These are phyloP conservation scores for Ariolimax columbianus DNA, from an alignment of 2,888 invertebrate species.

Conservation along the genomic window DNA sequence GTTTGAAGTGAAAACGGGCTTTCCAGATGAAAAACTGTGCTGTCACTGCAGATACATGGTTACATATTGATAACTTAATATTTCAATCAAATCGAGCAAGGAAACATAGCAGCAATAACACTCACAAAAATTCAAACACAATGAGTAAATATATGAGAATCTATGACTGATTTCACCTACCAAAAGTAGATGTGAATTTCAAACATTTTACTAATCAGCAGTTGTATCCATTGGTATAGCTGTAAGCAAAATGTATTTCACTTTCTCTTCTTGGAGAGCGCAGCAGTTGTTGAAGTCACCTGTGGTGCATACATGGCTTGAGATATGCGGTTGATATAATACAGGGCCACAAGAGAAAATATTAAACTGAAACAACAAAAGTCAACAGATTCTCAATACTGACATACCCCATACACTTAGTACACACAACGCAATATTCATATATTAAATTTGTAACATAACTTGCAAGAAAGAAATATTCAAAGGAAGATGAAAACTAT, in stretches of 20 bases:
- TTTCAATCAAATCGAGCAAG: no score
- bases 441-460: no score
- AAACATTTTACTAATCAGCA: neutral
- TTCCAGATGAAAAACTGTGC: neutral
- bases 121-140: no score
- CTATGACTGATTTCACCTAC: no score
- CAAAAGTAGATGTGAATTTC: neutral
- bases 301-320: constrained; percentile 82
- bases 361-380: constrained; percentile 82
- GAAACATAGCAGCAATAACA: no score
- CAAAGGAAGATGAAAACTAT: no score
- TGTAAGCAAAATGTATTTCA: neutral
- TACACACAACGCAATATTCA: no score
- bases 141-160: no score
- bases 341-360: constrained; percentile 91
- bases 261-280: constrained; percentile 72
- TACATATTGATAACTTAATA: no score
- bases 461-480: no score
- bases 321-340: constrained; percentile 92
- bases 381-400: constrained; percentile 41
- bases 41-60: no score
- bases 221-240: neutral
- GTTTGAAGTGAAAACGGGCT: neutral
- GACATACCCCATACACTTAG: no score
- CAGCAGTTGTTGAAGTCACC: constrained; percentile 63